Base-by-base conservation (phyloP, 2,888 invertebrate species). In the Strigamia crassipes region DNA sequence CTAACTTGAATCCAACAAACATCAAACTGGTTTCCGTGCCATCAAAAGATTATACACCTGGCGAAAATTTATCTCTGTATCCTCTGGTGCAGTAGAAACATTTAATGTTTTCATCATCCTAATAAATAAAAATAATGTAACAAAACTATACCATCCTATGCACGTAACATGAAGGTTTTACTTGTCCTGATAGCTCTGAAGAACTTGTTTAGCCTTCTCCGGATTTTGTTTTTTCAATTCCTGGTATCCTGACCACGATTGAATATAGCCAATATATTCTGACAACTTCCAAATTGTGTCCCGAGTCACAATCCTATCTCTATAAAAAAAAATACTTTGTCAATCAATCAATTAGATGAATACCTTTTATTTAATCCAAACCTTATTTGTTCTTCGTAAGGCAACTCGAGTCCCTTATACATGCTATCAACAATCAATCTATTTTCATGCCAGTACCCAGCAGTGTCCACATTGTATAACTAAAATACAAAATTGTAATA, bases 161-260 rank as follows among this genome's bases (percentile, higher is more conserved):
- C 18, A 66, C 8, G 5, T 21, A 9, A 23, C 23, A 66, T 66
- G 21, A 1, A 21, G 23, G 21, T 6, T 41, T 78, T 79, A 80
- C 80, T 80, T 80, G 12, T 80, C 51, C 21, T 46, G 79, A 46
- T 41, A 79, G 13, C 13, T 46, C 21, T 27, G 12, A 10, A 79
- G 27, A 5, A 23, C 18, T 79, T 41, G 9, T 42, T 41, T 42
- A 2, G 79, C 79, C 15, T 46, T 79, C 15, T 41, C 42, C 4
- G 42, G 46, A 27, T 86, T 83, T 56, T 85, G 83, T 34, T 85
- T 85, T 18, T 83, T 81, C 82, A 84, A 86, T 66, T 86, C 86
- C 83, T 87, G 86, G 82, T 85, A 87, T 9, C 86, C 86, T 8
- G 87, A 87, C 86, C 87, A 87, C 12, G 86, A 87, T 5, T 84